A percentile compares a stretch with the other conserved stretches of the same genome.
Conservation (phyloP, 1,140 invertebrate species). For the Drosophila neocordata region DNA sequence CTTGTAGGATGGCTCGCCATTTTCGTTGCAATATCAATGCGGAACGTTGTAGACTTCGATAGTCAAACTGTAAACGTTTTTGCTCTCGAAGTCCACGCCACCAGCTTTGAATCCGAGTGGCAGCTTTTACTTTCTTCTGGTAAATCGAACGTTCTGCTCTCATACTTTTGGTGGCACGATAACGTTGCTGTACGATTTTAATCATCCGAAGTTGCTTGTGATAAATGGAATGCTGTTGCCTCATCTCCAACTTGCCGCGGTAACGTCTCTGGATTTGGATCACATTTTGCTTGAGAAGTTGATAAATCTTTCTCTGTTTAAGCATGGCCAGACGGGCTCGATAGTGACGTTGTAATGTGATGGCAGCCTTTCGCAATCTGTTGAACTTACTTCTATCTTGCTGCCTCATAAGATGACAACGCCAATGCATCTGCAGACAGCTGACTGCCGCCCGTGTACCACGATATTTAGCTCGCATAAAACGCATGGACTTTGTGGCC, state of each 20-base stretch:
- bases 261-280: constrained; percentile 50
- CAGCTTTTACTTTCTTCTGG: constrained; percentile 37
- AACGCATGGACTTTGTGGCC: constrained; percentile 70
- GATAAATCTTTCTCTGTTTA: constrained; percentile 17
- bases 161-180: constrained; percentile 51
- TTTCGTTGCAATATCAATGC: constrained; percentile 73
- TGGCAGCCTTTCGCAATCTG: constrained; percentile 32
- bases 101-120: constrained; percentile 62
- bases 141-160: constrained; percentile 28
- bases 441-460: constrained; percentile 61
- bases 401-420: constrained; percentile 61
- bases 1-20: constrained; percentile 49
- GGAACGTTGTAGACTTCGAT: constrained; percentile 49
- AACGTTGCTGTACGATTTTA: constrained; percentile 45
- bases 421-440: constrained; percentile 83
- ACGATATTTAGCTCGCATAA: constrained; percentile 67
- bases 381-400: constrained; percentile 34
- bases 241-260: constrained; percentile 54
- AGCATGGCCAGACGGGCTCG: constrained; percentile 46
- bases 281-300: constrained; percentile 15
- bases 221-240: constrained; percentile 22
- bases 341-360: constrained; percentile 48
- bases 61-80: constrained; percentile 52
- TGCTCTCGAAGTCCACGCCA: constrained; percentile 63
- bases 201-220: constrained; percentile 26